Base-by-base conservation (phyloP, 2,797 vertebrate genomes). In the Ibycter americanus region DNA sequence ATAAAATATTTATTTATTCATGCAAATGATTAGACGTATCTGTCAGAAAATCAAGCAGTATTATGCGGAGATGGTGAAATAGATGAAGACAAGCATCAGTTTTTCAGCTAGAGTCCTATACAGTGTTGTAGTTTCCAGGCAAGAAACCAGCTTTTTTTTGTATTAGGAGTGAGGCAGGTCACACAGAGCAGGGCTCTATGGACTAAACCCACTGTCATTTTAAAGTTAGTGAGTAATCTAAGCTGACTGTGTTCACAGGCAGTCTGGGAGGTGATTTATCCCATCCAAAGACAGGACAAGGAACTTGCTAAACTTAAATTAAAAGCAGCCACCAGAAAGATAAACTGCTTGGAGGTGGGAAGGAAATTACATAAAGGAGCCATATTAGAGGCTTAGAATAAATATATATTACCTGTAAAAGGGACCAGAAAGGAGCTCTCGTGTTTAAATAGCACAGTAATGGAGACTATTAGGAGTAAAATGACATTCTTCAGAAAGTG, bases 351-450 rank as follows among this genome's bases (percentile, higher is more conserved):
- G 70, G 73, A 95, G 58, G 40, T 82, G 58, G 70, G 54, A 76
- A 72, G 77, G 74, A 91, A 93, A 93, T 96, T 72, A 80, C 74
- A 95, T n/a, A 31, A 72, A 92, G 70, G 32, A 90, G 47, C 38
- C 38, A 18, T 54, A 79, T 76, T 72, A 92, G 58, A 87, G 62
- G 51, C 55, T 91, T 66, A 47, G 74, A 80, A 91, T 92, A 96
- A 93, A 90, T 55, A 85, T 31, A 49, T 54, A 79, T 84, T 83
- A 47, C 32, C 73, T 66, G 42, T 27, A 54, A 91, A 87, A 42
- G 76, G 58, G 34, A 91, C 7, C 19, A 92, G 84, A 84, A 87
- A 91, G 82, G 66, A 87, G 51, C 10, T 68, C 23, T 89, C 3
- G 0, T 73, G 63, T 70, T 58, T 93, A 97, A 92, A 82, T 15